phyloP scores from a whole-genome alignment of 2,113 vertebrate species.

The Nothobranchius furzeri region DNA sequence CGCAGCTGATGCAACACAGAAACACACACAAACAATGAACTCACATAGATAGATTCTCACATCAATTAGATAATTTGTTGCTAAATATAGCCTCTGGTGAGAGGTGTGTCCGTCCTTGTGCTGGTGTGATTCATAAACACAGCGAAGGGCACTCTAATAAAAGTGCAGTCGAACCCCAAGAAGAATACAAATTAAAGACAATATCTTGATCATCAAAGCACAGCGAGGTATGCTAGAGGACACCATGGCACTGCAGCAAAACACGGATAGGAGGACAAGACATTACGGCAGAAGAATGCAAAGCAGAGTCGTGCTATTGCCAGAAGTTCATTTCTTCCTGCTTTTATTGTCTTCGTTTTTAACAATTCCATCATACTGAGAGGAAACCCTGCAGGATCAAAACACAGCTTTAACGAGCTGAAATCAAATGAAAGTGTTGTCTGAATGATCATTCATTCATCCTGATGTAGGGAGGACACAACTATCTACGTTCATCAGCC shows the following conservation, averaged over 20 bases:
- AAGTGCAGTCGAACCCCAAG: neutral
- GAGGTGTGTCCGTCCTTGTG: neutral
- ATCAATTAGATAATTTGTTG: slow-evolving; percentile 15
- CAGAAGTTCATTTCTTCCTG: slow-evolving; percentile 12
- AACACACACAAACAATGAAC: slow-evolving; percentile 2
- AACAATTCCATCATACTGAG: slow-evolving; percentile 38
- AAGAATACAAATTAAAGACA: slow-evolving; percentile 40
- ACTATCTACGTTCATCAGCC: neutral
- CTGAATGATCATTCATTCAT: slow-evolving; percentile 11
- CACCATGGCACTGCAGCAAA: slow-evolving; percentile 40
- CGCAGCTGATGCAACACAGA: slow-evolving; percentile 68
- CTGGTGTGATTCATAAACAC: slow-evolving; percentile 22
- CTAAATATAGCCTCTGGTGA: slow-evolving; percentile 17
- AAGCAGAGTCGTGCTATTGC: slow-evolving; percentile 37
- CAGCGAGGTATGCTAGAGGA: slow-evolving; percentile 37
- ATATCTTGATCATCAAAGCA: slow-evolving; percentile 48
- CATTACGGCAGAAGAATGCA: slow-evolving; percentile 36
- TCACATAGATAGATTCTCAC: neutral
- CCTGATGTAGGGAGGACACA: slow-evolving; percentile 5
- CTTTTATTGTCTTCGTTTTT: slow-evolving; percentile 26
- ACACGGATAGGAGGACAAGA: slow-evolving; percentile 44
- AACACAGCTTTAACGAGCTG: slow-evolving; percentile 23
- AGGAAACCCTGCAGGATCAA: slow-evolving; percentile 24
- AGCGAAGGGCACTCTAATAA: slow-evolving; percentile 2
- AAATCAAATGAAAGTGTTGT: slow-evolving; percentile 16